phyloP scores from a whole-genome alignment of 2,797 vertebrate species.

The Poeciliopsis turneri region DNA sequence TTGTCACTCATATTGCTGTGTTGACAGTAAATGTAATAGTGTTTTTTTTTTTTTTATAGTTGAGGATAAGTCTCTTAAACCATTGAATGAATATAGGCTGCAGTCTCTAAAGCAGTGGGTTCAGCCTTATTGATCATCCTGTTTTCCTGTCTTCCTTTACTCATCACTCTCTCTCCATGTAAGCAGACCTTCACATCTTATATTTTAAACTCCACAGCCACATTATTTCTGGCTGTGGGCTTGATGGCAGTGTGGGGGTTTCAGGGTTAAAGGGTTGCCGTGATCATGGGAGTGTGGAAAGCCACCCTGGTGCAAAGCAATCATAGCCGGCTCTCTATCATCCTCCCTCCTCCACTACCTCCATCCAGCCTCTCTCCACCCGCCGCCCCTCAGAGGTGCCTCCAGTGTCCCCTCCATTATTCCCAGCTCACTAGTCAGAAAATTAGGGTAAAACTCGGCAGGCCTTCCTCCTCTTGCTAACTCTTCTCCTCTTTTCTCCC shows the following conservation, averaged over 20 bases:
- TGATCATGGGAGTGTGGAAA: slow-evolving; percentile 69
- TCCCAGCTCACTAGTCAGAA: slow-evolving; percentile 74
- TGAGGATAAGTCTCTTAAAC: slow-evolving; percentile 48
- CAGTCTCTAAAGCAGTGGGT: slow-evolving; percentile 38
- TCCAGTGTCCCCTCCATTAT: slow-evolving; percentile 61
- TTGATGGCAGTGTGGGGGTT: slow-evolving; percentile 37
- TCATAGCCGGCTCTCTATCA: slow-evolving; percentile 71
- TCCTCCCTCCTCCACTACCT: slow-evolving; percentile 53
- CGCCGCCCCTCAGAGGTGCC: slow-evolving; percentile 52
- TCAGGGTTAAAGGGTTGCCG: slow-evolving; percentile 48
- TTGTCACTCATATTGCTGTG: slow-evolving; percentile 51
- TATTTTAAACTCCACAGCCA: slow-evolving; percentile 7
- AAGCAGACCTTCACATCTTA: slow-evolving; percentile 33
- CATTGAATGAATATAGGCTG: slow-evolving; percentile 46
- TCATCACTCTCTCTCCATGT: slow-evolving; percentile 29
- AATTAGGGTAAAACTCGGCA: slow-evolving; percentile 66
- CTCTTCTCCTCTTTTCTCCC: slow-evolving; percentile 27
- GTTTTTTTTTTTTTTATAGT: slow-evolving; percentile 29
- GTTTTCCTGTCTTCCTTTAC: slow-evolving; percentile 16
- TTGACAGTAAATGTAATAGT: slow-evolving; percentile 58
- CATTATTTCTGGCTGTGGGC: slow-evolving; percentile 27
- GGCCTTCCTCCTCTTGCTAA: slow-evolving; percentile 24
- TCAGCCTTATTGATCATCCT: slow-evolving; percentile 58
- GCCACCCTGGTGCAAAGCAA: slow-evolving; percentile 67
- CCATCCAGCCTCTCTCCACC: slow-evolving; percentile 59